Percentiles rank a stretch among this genome's conserved stretches.
phyloP scores from a whole-genome alignment of 2,797 vertebrate genomes.

The Octomys mimax region DNA sequence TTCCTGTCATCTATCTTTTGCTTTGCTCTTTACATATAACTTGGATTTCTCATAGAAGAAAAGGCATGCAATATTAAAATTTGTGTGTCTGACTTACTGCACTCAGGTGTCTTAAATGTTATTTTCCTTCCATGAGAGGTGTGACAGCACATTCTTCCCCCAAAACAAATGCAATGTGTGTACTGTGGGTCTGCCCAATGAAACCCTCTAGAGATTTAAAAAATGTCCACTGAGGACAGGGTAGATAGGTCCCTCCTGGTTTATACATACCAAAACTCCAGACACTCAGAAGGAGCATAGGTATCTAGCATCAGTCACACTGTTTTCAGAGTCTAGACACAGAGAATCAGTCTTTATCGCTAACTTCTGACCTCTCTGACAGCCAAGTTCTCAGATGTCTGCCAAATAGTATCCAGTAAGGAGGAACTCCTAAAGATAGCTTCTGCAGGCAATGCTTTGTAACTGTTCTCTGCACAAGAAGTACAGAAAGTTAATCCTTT shows the following conservation, averaged over 20 bases:
- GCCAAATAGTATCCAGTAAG: not conserved
- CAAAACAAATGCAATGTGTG: not conserved
- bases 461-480: not conserved
- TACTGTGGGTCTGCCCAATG: not conserved
- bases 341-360: not conserved
- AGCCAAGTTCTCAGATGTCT: not conserved
- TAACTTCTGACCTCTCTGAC: not conserved
- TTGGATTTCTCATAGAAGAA: not conserved
- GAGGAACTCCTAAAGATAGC: not conserved
- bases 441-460: not conserved
- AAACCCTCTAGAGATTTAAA: not conserved
- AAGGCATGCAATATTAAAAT: not conserved
- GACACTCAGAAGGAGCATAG: slow-evolving; percentile 21
- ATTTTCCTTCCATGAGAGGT: not conserved
- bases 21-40: not conserved
- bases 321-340: not conserved
- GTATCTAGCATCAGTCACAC: not conserved
- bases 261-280: not conserved
- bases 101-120: not conserved
- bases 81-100: not conserved
- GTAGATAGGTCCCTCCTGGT: not conserved
- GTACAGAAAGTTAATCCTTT: not conserved
- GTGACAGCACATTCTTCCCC: not conserved
- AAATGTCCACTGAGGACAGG: not conserved
- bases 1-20: not conserved